Evolutionary conservation across 37 sponge, comb jelly and placozoan genomes (phyloP).

Genomic region (Bolinopsis microptera): DNA sequence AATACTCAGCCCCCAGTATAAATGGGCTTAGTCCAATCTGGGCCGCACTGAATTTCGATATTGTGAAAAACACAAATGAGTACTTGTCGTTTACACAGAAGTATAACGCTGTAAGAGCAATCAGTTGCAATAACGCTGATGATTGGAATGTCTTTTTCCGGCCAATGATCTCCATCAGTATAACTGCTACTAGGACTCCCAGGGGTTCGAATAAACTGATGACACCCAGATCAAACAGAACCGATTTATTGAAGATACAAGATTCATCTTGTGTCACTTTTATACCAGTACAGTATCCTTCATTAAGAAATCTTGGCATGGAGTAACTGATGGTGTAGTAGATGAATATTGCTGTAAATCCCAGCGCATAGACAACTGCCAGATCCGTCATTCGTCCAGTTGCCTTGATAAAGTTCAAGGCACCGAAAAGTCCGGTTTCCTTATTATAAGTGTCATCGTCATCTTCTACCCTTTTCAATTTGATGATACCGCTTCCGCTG

Average conservation of each 20-base stretch:
- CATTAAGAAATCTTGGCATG: slow-evolving; percentile 1
- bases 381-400: background rate
- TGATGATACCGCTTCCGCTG: background rate
- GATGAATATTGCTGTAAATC: background rate
- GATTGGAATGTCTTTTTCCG: background rate
- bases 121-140: background rate
- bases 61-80: background rate
- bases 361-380: background rate
- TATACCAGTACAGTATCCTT: background rate
- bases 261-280: background rate
- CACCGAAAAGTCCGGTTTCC: background rate
- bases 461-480: slow-evolving; percentile 10
- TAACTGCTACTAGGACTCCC: background rate
- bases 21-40: background rate
- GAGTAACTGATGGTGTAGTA: background rate
- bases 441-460: background rate
- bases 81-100: slow-evolving; percentile 6
- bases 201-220: slow-evolving; percentile 15
- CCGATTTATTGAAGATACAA: background rate
- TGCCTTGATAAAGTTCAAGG: background rate
- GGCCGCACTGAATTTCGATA: background rate
- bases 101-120: background rate
- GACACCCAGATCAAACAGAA: slow-evolving; percentile 7
- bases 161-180: background rate
- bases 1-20: slow-evolving; percentile 1